A percentile compares a stretch with the other conserved stretches of the same genome.
These are phyloP conservation scores for Ornithoptera alexandrae DNA, from an alignment of 2,888 invertebrate genomes.

Conservation along the genomic window DNA sequence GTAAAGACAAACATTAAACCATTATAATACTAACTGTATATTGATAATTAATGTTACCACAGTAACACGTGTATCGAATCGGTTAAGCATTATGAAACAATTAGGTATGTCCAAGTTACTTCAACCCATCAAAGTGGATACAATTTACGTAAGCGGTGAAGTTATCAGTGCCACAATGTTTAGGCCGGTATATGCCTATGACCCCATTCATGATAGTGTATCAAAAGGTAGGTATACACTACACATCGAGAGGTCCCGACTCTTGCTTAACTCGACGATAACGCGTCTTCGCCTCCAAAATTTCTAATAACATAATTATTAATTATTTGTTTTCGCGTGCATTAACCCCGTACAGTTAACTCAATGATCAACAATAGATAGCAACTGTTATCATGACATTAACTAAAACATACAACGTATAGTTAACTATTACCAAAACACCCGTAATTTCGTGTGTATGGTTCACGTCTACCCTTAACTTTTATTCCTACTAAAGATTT, in stretches of 20 bases:
- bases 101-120: conserved; percentile 9
- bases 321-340: conserved; percentile 16
- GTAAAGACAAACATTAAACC: no score
- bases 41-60: not conserved
- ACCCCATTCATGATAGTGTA: conserved; percentile 40
- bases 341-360: no score
- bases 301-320: conserved; percentile 31
- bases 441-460: no score
- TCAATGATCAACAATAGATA: no score
- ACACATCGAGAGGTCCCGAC: conserved; percentile 47
- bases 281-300: conserved; percentile 32
- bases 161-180: conserved; percentile 27
- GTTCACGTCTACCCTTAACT: no score
- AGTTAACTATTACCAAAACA: no score
- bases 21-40: no score
- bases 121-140: conserved; percentile 9
- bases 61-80: not conserved
- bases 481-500: no score
- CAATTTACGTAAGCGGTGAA: conserved; percentile 29
- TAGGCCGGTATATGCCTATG: conserved; percentile 39
- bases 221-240: conserved; percentile 42
- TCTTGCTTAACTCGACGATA: conserved; percentile 49
- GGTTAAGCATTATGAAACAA: conserved; percentile 4
- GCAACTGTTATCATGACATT: no score
- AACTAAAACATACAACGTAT: no score